phyloP scores from a whole-genome alignment of 1,140 invertebrate genomes.

The Ceratina calcarata region DNA sequence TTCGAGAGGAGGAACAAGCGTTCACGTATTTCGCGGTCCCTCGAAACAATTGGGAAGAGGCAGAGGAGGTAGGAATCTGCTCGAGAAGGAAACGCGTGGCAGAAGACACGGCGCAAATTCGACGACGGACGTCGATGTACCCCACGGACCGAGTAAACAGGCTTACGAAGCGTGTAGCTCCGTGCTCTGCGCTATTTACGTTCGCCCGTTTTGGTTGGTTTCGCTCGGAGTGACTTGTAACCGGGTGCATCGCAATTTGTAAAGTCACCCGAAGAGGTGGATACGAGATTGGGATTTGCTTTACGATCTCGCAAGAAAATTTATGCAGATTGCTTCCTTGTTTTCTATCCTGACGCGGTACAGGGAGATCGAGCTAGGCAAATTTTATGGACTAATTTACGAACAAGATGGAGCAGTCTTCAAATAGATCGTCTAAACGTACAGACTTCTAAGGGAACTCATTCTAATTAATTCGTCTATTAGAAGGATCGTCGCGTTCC shows the following conservation, averaged over 20 bases:
- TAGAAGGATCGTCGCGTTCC: not conserved
- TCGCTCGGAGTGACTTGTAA: slow-evolving; percentile 30
- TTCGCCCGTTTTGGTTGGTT: not conserved
- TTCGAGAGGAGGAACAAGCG: too few species aligned
- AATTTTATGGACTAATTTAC: not conserved
- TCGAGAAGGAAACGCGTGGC: too few species aligned
- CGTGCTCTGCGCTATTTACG: slow-evolving; percentile 33
- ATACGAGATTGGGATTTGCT: slow-evolving; percentile 2
- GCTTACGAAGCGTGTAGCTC: too few species aligned
- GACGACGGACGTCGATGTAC: not conserved
- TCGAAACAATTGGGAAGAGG: not conserved
- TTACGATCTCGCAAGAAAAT: slow-evolving; percentile 38
- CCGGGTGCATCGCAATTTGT: slow-evolving; percentile 38
- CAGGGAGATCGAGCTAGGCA: not conserved
- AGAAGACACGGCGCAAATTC: slow-evolving; percentile 31
- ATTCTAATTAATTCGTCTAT: slow-evolving; percentile 21
- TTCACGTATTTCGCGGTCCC: too few species aligned
- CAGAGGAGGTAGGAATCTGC: slow-evolving; percentile 19
- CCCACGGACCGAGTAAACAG: too few species aligned
- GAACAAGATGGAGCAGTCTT: too few species aligned
- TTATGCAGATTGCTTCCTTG: slow-evolving; percentile 38
- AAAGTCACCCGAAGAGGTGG: slow-evolving; percentile 22
- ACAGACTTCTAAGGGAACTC: not conserved
- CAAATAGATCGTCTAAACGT: too few species aligned
- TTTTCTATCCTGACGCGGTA: slow-evolving; percentile 20